Evolutionary conservation across 2,113 vertebrate species (phyloP), one percentile per base, ranked within the genome.

Genomic region (Daphoenositta chrysoptera): DNA sequence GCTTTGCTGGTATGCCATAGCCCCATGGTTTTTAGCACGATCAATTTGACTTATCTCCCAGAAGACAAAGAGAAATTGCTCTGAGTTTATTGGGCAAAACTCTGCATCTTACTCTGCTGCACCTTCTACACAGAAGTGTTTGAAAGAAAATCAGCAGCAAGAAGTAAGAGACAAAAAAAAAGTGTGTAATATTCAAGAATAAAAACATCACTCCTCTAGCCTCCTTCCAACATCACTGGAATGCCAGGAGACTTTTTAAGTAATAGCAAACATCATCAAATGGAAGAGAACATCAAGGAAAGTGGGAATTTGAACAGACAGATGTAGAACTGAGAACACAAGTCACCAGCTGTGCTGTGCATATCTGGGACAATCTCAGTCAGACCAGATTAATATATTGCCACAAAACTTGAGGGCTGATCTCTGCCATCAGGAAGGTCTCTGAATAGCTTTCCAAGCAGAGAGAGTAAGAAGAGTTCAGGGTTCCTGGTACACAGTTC

Each of bases 231-330:
- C 80, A 86, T 77, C 16, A 9, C 58, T 87, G 47, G 83, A 90
- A 86, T 87, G 61, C 56, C 65, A 84, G 54, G 78, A 95, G 76
- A 69, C 65, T 45, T 92, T 86, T 84, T 61, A 85, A 92, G 80
- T 45, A 42, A 71, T 10, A 91, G 48, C 69, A 73, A 94, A 83
- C 70, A 89, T 78, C 70, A 90, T 71, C 76, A 96, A 95, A 95
- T 68, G 33, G 63, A 91, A 66, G 79, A 82, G 71, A 53, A 73
- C 60, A 71, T 92, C 24, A 92, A 90, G 86, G 64, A 85, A 95
- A 69, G 50, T 37, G 31, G 73, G 64, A 58, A 87, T 66, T 83
- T n/a, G 18, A 68, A 65, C 27, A 30, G 56, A 37, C 2, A 53
- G 37, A 4, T 45, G 33, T 28, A 39, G 45, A 64, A 73, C 61